A percentile compares a stretch with the other conserved stretches of the same genome.
Evolutionary conservation across 2,113 vertebrate species (phyloP).

Genomic region (Cacatua alba): DNA sequence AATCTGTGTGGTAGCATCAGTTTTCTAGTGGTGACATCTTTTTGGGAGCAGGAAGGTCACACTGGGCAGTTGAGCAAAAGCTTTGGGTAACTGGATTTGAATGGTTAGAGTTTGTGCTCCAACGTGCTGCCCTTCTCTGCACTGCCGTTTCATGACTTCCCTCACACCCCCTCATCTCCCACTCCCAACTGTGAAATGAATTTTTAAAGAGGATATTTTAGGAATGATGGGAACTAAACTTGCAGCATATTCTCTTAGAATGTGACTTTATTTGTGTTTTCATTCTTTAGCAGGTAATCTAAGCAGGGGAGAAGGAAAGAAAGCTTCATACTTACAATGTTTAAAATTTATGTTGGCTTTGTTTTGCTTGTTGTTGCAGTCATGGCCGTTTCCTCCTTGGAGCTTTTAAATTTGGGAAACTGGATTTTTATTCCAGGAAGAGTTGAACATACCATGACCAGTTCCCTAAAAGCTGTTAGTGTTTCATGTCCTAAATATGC

Average conservation of each 20-base stretch:
- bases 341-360: neutral
- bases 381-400: neutral
- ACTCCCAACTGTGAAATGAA: rapidly evolving
- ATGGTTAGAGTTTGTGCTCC: neutral
- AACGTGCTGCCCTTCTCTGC: neutral
- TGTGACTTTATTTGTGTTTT: neutral
- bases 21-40: neutral
- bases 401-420: neutral
- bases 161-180: neutral
- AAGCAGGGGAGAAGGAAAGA: neutral
- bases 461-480: neutral
- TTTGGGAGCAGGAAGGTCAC: neutral
- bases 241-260: neutral
- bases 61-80: neutral
- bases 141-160: neutral
- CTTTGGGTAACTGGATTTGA: neutral
- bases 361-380: neutral
- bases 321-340: neutral
- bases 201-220: neutral
- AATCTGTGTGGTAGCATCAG: neutral
- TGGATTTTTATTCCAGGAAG: neutral
- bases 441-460: neutral
- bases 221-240: neutral
- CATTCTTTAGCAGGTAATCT: neutral
- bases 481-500: neutral